Conservation (phyloP, 1,140 invertebrate genomes). For the Papilio polyxenes region DNA sequence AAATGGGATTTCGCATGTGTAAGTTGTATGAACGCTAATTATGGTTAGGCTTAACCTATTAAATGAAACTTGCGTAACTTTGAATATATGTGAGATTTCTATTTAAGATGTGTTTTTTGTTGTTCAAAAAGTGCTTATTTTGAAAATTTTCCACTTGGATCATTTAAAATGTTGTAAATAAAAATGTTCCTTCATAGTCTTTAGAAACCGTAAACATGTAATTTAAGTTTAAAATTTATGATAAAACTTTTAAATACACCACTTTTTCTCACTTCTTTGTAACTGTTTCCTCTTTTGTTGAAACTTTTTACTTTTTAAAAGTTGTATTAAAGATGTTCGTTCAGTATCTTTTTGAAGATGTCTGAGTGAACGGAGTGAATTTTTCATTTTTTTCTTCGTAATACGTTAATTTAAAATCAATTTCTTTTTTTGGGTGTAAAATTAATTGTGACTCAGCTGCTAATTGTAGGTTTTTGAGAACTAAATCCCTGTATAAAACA, state of each 20-base stretch:
- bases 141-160: not conserved
- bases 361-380: not conserved
- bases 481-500: too few species aligned
- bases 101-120: not conserved
- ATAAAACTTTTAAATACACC: not conserved
- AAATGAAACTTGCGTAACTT: not conserved
- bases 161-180: not conserved
- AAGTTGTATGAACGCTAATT: not conserved
- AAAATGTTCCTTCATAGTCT: not conserved
- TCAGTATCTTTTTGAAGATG: not conserved
- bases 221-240: constrained; percentile 12
- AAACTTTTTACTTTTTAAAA: constrained; percentile 24
- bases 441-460: too few species aligned
- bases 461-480: too few species aligned
- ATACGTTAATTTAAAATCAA: not conserved
- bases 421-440: too few species aligned
- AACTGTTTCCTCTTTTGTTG: constrained; percentile 1
- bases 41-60: not conserved
- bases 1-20: too few species aligned
- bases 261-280: not conserved
- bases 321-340: not conserved
- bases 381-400: not conserved
- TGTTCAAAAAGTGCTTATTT: not conserved
- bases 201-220: not conserved
- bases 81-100: too few species aligned